Evolutionary conservation across 2,797 vertebrate species (phyloP), one percentile per base, ranked within the genome.

Genomic region (Periparus ater): DNA sequence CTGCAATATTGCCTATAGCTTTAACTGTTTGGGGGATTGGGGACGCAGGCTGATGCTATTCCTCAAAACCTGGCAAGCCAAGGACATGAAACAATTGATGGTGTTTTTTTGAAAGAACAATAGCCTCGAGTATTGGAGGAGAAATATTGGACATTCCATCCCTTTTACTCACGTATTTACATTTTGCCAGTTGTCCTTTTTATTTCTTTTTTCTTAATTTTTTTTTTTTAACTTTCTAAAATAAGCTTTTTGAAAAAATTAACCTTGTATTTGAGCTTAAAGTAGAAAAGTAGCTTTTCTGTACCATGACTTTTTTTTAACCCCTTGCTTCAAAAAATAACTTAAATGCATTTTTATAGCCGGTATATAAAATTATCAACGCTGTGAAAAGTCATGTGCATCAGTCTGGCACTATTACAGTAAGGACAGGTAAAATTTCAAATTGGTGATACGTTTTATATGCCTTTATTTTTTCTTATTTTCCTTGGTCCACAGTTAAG

Each of bases 21-120:
- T 98, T 97, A 97, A 97, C 97, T 96, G 93, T 97, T 98, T 97
- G 83, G 96, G 93, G 94, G 94, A 92, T 68, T 93, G 74, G 65
- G 82, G 81, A 78, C 0, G 25, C 72, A 44, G 42, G 51, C 93
- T 89, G 78, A 82, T 97, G 90, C 93, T 93, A 89, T 96, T 97
- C 93, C 93, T 98, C 85, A 97, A 97, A 97, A 96, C 95, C 96
- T 94, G 94, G 96, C 96, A 95, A 96, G 91, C 53, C 95, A 96
- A 97, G 95, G 97, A 95, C 94, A 79, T 93, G 95, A 97, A 95
- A 82, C 91, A 96, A 97, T 93, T 96, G 94, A 91, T 96, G 89
- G 73, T 67, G 68, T 27, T 96, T 96, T 94, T 91, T 93, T 78
- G 74, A 96, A 97, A 94, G 92, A 97, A 97, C 96, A 98, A 97